Conservation (phyloP, 2,113 vertebrate genomes). For the Hypanus sabinus region DNA sequence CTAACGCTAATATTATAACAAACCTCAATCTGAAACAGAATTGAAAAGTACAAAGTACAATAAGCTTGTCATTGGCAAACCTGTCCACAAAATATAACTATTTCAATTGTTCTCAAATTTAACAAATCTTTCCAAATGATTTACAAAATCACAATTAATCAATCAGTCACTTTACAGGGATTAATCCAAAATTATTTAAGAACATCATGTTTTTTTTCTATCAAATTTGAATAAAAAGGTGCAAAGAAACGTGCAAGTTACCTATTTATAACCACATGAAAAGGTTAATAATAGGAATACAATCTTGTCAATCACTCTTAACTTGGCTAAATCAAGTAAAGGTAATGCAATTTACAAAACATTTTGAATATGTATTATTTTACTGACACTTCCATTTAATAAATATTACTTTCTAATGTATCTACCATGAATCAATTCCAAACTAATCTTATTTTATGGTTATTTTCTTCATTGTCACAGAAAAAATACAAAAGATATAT, state of each 20-base stretch:
- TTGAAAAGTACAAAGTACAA: background rate
- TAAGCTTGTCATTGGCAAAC: background rate
- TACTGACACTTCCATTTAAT: background rate
- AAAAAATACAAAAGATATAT: background rate
- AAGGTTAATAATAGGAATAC: background rate
- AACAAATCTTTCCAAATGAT: background rate
- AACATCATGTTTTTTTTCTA: background rate
- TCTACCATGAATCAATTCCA: background rate
- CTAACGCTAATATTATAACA: background rate
- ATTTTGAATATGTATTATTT: background rate
- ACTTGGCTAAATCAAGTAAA: background rate
- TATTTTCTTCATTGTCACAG: background rate
- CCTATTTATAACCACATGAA: background rate
- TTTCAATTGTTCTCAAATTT: background rate
- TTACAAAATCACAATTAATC: background rate
- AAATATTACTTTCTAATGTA: background rate
- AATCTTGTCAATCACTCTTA: background rate
- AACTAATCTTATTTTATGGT: background rate
- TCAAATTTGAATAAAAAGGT: background rate
- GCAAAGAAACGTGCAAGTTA: background rate
- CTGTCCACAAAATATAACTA: background rate
- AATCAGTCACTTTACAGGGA: background rate
- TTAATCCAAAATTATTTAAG: background rate
- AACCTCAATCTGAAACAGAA: background rate
- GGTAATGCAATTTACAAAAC: background rate